These are phyloP conservation scores for Pangasius macronema DNA, from an alignment of 2,797 vertebrate species.

Conservation along the genomic window DNA sequence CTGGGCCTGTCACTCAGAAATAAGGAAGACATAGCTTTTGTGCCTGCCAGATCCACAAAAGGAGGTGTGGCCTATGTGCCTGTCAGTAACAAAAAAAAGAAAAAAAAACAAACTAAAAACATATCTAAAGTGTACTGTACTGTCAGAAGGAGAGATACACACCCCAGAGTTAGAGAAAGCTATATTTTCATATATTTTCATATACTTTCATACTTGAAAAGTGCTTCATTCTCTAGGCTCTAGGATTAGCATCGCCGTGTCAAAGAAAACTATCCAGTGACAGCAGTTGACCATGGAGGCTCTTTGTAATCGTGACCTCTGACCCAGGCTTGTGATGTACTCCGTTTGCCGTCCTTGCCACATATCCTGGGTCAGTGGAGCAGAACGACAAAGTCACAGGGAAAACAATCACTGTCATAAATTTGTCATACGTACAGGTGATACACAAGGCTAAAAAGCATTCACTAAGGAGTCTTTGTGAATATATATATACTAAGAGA, in stretches of 20 bases:
- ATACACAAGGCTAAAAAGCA: not conserved
- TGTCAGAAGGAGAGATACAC: not conserved
- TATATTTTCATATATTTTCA: not conserved
- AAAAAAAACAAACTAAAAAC: not conserved
- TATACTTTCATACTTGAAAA: not conserved
- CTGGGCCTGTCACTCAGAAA: not conserved
- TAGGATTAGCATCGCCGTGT: not conserved
- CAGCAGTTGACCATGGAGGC: not conserved
- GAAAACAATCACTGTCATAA: not conserved
- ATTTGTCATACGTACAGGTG: not conserved
- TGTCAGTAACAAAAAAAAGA: not conserved
- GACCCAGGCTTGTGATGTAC: not conserved
- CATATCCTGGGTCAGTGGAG: slow-evolving; percentile 1
- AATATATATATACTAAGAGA: not conserved
- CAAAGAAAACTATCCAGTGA: not conserved
- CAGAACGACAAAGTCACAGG: slow-evolving; percentile 18
- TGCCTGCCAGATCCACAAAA: not conserved
- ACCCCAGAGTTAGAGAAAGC: not conserved
- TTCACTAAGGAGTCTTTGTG: not conserved
- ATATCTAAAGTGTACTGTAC: not conserved
- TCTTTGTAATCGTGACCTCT: slow-evolving; percentile 13
- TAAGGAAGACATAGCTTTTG: not conserved
- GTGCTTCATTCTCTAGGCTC: too few species aligned
- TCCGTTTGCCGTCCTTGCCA: not conserved
- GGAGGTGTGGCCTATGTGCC: not conserved